Conservation (phyloP, 2,888 invertebrate species). For the Arge pagana region DNA sequence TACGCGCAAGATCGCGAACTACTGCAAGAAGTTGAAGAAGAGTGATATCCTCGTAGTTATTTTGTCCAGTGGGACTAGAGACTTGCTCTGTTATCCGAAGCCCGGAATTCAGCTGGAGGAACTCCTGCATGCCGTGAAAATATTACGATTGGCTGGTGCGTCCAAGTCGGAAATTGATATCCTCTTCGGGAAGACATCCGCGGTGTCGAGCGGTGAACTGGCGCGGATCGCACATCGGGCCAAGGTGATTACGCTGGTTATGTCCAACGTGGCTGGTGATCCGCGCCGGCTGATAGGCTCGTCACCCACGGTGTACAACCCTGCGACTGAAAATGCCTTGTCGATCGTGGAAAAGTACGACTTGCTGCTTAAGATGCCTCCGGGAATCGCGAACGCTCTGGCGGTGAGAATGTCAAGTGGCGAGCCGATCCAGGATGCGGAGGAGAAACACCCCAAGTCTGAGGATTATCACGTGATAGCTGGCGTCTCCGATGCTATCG, state of each 20-base stretch:
- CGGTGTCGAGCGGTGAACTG: conserved; percentile 61
- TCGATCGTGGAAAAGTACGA: conserved; percentile 60
- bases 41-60: conserved; percentile 64
- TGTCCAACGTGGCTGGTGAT: conserved; percentile 69
- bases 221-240: conserved; percentile 53
- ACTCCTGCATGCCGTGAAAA: conserved; percentile 59
- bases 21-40: conserved; percentile 55
- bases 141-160: conserved; percentile 61
- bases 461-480: conserved; percentile 40
- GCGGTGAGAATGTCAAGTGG: conserved; percentile 19
- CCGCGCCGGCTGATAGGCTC: conserved; percentile 66
- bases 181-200: conserved; percentile 66
- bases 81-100: conserved; percentile 65
- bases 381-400: conserved; percentile 38
- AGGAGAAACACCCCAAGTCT: conserved; percentile 36
- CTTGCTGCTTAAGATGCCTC: conserved; percentile 50
- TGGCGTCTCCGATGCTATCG: conserved; percentile 39
- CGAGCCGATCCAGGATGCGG: conserved; percentile 11
- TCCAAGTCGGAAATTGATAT: conserved; percentile 64
- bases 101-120: conserved; percentile 62
- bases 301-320: conserved; percentile 64
- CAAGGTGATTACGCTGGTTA: conserved; percentile 62
- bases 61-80: conserved; percentile 69
- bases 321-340: conserved; percentile 48
- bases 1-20: conserved; percentile 59